These are phyloP conservation scores for Stenoptilia bipunctidactyla DNA, from an alignment of 2,888 invertebrate genomes.

Conservation along the genomic window DNA sequence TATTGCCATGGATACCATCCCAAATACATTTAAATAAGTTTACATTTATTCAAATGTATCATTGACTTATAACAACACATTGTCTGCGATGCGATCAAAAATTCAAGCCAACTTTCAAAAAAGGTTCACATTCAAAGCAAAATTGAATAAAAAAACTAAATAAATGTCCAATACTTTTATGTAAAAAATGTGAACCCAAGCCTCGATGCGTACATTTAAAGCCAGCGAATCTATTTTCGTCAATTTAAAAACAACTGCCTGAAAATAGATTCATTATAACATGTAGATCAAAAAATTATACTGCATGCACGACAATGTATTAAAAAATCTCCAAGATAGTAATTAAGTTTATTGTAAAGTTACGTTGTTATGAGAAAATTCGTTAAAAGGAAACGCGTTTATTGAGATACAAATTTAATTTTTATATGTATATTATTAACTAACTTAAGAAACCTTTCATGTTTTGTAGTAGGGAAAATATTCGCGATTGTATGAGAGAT, in stretches of 20 bases:
- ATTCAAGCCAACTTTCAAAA: constrained; percentile 40
- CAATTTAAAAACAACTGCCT: constrained; percentile 35
- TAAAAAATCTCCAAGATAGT: constrained; percentile 1
- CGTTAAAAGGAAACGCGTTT: too few species aligned
- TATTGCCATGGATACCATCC: constrained; percentile 59
- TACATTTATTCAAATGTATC: constrained; percentile 8
- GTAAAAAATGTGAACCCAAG: constrained; percentile 51
- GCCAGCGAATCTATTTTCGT: constrained; percentile 20
- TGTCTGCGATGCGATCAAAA: constrained; percentile 47
- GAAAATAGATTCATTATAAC: constrained; percentile 28
- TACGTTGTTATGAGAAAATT: too few species aligned
- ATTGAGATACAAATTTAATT: too few species aligned
- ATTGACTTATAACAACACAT: constrained; percentile 30
- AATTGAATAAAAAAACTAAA: constrained; percentile 15
- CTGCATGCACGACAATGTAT: constrained; percentile 56
- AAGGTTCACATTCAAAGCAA: constrained; percentile 36
- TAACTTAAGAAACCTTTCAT: too few species aligned
- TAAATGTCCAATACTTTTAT: constrained; percentile 11
- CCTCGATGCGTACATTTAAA: constrained; percentile 59
- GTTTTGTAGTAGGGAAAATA: too few species aligned
- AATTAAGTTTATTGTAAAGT: not conserved
- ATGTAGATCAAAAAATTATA: constrained; percentile 45
- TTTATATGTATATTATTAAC: too few species aligned
- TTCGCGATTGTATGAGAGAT: too few species aligned
- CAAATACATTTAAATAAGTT: not conserved